Evolutionary conservation across 2,797 vertebrate species (phyloP).

Genomic region (Acestrorhynchus altus): DNA sequence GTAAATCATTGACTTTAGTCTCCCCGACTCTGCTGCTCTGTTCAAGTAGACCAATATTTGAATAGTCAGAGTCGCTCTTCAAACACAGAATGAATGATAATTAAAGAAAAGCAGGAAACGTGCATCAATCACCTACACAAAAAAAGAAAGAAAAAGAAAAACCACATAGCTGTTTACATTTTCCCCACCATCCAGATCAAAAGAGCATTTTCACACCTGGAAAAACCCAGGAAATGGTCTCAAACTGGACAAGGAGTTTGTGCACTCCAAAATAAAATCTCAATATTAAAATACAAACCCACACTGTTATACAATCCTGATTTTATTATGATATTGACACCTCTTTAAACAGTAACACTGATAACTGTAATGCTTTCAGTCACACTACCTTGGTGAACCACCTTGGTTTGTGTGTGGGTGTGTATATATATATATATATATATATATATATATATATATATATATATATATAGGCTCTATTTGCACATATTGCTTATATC

Average conservation of each 20-base stretch:
- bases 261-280: neutral
- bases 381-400: too few relatives aligned
- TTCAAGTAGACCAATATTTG: constrained; percentile 51
- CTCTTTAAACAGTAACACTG: too few relatives aligned
- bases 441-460: too few relatives aligned
- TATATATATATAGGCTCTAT: too few relatives aligned
- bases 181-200: constrained; percentile 7
- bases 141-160: neutral
- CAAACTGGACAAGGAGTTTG: neutral
- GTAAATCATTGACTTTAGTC: constrained; percentile 41
- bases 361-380: too few relatives aligned
- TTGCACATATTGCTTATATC: too few relatives aligned
- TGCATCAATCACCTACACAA: constrained; percentile 40
- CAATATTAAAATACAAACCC: too few relatives aligned
- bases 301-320: neutral
- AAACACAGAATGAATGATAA: constrained; percentile 48
- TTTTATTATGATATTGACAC: too few relatives aligned
- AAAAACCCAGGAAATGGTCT: neutral
- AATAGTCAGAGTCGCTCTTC: constrained; percentile 46
- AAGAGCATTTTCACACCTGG: constrained; percentile 38
- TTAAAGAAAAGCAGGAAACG: constrained; percentile 46
- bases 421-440: too few relatives aligned
- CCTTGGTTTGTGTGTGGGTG: too few relatives aligned
- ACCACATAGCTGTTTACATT: constrained; percentile 26
- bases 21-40: constrained; percentile 12